Evolutionary conservation across 2,113 vertebrate species (phyloP).

Genomic region (Morone saxatilis): DNA sequence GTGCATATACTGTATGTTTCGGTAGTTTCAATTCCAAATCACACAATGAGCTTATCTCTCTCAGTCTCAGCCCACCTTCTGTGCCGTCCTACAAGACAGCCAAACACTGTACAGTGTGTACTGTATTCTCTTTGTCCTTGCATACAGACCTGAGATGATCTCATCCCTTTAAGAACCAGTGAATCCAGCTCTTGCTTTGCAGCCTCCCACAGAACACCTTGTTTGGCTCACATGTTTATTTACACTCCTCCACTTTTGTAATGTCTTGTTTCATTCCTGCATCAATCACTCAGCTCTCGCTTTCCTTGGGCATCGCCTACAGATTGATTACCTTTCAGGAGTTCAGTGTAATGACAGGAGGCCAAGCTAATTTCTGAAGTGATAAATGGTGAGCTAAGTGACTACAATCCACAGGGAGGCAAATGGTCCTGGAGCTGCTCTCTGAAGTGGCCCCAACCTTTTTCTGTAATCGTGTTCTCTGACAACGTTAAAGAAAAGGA

Average conservation of each 20-base stretch:
- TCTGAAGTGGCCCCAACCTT: slow-evolving; percentile 26
- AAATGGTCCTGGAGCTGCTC: slow-evolving; percentile 48
- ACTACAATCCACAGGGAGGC: slow-evolving; percentile 60
- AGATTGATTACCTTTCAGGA: slow-evolving; percentile 74
- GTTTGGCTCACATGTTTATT: slow-evolving; percentile 48
- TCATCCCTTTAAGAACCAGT: slow-evolving; percentile 17
- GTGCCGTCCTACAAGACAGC: slow-evolving; percentile 39
- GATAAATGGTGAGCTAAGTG: slow-evolving; percentile 69
- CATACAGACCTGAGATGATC: slow-evolving; percentile 27
- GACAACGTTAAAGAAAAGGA: slow-evolving; percentile 38
- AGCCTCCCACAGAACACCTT: slow-evolving; percentile 35
- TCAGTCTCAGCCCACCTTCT: slow-evolving; percentile 48
- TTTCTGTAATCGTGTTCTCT: slow-evolving; percentile 26
- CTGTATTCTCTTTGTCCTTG: slow-evolving; percentile 57
- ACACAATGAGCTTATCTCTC: slow-evolving; percentile 53
- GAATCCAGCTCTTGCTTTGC: slow-evolving; percentile 4
- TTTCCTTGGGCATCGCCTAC: slow-evolving; percentile 57
- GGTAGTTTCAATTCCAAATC: slow-evolving; percentile 57
- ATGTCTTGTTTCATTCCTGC: slow-evolving; percentile 68
- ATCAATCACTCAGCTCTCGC: slow-evolving; percentile 66
- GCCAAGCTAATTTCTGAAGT: slow-evolving; percentile 74
- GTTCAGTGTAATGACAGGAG: slow-evolving; percentile 68
- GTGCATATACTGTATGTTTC: slow-evolving; percentile 45
- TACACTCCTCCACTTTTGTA: slow-evolving; percentile 49
- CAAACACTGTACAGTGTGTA: slow-evolving; percentile 13